Percentiles rank a stretch among this genome's conserved stretches.
phyloP scores from a whole-genome alignment of 2,113 vertebrate species.

The Australoheros scitulus region DNA sequence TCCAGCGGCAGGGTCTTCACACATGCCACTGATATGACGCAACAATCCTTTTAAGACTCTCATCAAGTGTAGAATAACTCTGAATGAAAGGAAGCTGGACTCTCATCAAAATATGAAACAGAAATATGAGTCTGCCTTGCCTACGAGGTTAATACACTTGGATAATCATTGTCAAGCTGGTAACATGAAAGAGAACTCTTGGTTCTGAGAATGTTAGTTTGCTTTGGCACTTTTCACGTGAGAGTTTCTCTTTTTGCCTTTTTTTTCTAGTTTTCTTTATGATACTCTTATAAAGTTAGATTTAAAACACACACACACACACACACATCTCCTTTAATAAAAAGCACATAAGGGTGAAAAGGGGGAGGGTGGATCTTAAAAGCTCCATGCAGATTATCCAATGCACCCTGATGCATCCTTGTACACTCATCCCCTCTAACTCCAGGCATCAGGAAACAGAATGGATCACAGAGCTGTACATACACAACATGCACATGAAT shows the following conservation, averaged over 20 bases:
- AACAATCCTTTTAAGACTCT: constrained; percentile 74
- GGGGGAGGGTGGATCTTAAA: constrained; percentile 33
- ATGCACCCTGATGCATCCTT: constrained; percentile 22
- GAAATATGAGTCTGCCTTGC: constrained; percentile 48
- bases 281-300: constrained; percentile 28
- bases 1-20: constrained; percentile 36
- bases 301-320: background rate
- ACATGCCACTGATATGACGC: constrained; percentile 38
- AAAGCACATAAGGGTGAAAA: constrained; percentile 58
- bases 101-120: constrained; percentile 22
- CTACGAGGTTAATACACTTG: constrained; percentile 14
- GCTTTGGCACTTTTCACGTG: constrained; percentile 60
- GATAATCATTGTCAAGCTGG: constrained; percentile 57
- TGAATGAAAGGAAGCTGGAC: constrained; percentile 29
- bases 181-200: constrained; percentile 6
- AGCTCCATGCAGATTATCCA: constrained; percentile 15
- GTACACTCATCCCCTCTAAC: background rate
- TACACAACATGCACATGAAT: constrained; percentile 18
- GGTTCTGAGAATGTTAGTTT: constrained; percentile 55
- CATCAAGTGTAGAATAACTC: constrained; percentile 28
- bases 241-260: constrained; percentile 58
- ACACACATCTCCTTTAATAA: constrained; percentile 27
- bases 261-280: constrained; percentile 31
- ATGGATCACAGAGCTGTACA: constrained; percentile 26
- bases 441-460: constrained; percentile 33